Conservation (phyloP, 2,888 invertebrate species). For the Charanyca ferruginea region DNA sequence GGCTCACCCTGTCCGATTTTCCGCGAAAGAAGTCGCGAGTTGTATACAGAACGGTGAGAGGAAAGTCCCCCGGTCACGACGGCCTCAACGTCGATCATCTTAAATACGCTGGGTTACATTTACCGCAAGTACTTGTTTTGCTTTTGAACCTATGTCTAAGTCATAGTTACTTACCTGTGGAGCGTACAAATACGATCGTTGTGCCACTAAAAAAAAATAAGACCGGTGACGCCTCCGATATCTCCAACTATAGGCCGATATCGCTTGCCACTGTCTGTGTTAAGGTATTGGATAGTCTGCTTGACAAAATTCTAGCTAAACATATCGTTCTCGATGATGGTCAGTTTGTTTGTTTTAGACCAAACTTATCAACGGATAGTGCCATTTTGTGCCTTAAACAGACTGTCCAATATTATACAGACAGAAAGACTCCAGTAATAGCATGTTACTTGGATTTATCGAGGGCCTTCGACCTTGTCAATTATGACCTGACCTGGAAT, state of each 20-base stretch:
- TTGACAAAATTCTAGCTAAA: no score
- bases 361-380: slow-evolving; percentile 26
- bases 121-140: slow-evolving; percentile 22
- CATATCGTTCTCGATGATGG: no score
- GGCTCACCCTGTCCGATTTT: background rate
- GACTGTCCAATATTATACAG: slow-evolving; percentile 33
- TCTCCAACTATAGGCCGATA: no score
- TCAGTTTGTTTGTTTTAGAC: slow-evolving; percentile 14
- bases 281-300: no score
- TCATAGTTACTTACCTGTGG: no score
- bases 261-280: no score
- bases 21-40: slow-evolving; percentile 11
- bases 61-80: slow-evolving; percentile 31
- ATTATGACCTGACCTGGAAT: slow-evolving; percentile 31
- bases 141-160: background rate
- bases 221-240: no score
- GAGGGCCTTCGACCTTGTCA: background rate
- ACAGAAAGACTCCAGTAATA: slow-evolving; percentile 15
- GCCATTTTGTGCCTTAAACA: slow-evolving; percentile 35
- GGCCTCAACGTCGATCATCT: slow-evolving; percentile 36
- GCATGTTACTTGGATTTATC: slow-evolving; percentile 27
- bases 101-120: slow-evolving; percentile 26
- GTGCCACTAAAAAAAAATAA: no score
- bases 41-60: slow-evolving; percentile 9
- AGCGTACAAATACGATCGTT: no score